A percentile compares a stretch with the other conserved stretches of the same genome.
phyloP scores from a whole-genome alignment of 2,797 vertebrate species.

The Spea hammondii region DNA sequence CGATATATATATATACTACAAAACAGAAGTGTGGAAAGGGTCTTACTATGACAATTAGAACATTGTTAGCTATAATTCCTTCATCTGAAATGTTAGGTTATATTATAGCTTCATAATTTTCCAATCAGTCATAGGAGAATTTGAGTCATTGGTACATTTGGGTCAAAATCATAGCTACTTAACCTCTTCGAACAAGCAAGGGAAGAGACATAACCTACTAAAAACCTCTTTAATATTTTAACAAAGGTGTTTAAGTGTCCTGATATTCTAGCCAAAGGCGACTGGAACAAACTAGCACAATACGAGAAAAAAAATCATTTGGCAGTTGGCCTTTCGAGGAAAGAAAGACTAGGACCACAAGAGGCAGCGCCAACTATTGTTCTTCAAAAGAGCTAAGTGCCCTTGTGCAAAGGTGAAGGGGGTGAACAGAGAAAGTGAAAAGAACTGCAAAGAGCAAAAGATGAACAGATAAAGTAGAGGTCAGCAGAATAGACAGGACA shows the following conservation, averaged over 20 bases:
- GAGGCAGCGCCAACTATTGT: slow-evolving; percentile 46
- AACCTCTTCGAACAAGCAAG: not conserved
- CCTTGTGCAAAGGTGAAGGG: slow-evolving; percentile 25
- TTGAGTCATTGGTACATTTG: slow-evolving; percentile 21
- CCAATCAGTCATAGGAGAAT: not conserved
- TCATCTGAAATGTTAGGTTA: slow-evolving; percentile 3
- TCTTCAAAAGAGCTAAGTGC: slow-evolving; percentile 28
- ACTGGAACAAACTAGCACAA: slow-evolving; percentile 33
- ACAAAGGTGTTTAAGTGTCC: slow-evolving; percentile 17
- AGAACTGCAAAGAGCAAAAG: slow-evolving; percentile 1
- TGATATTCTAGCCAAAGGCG: slow-evolving; percentile 5
- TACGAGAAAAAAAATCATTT: slow-evolving; percentile 33
- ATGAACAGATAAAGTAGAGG: not conserved
- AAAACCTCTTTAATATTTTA: slow-evolving; percentile 6
- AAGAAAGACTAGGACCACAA: slow-evolving; percentile 35
- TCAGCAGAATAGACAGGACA: no score
- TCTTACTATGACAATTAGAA: not conserved
- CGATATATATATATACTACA: no score
- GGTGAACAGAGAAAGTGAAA: slow-evolving; percentile 42
- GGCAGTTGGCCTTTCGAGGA: slow-evolving; percentile 44
- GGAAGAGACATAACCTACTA: not conserved
- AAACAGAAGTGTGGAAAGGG: not conserved
- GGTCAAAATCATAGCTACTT: not conserved
- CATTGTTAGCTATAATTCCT: not conserved
- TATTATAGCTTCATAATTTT: not conserved